Conservation (phyloP, 1,140 invertebrate genomes). For the Conopomorpha cramerella region DNA sequence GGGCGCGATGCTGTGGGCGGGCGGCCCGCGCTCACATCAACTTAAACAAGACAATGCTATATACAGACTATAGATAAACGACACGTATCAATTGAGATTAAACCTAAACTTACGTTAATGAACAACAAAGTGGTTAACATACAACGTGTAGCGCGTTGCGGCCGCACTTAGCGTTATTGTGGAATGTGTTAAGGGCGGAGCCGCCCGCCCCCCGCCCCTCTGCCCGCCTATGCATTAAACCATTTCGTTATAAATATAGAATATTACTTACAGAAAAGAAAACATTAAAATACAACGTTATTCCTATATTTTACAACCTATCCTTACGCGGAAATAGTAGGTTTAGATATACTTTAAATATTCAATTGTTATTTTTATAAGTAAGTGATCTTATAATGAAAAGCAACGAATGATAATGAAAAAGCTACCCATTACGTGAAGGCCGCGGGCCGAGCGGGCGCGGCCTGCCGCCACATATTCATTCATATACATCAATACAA, state of each 20-base stretch:
- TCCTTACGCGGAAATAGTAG: constrained; percentile 43
- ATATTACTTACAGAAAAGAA: constrained; percentile 37
- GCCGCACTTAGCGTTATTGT: constrained; percentile 40
- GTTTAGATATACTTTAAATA: too few relatives aligned
- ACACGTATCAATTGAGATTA: constrained; percentile 50
- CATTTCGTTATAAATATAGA: constrained; percentile 38
- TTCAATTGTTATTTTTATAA: too few relatives aligned
- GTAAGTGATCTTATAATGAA: too few relatives aligned
- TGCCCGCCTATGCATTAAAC: constrained; percentile 9
- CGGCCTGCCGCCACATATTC: too few relatives aligned
- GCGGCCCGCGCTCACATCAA: constrained; percentile 45
- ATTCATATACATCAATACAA: too few relatives aligned
- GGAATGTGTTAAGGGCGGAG: constrained; percentile 51
- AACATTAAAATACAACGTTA: constrained; percentile 35
- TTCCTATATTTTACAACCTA: constrained; percentile 39
- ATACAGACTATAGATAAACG: constrained; percentile 55
- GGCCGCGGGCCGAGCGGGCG: too few relatives aligned
- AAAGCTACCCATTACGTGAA: too few relatives aligned
- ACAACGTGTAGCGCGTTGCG: constrained; percentile 38
- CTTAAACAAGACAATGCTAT: constrained; percentile 52
- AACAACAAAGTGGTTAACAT: constrained; percentile 60
- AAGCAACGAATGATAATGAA: constrained; percentile 5
- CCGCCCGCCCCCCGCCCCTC: constrained; percentile 10
- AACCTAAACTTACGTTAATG: constrained; percentile 56
- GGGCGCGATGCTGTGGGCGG: too few relatives aligned